Conservation (phyloP, 2,797 vertebrate species). For the Anableps anableps region DNA sequence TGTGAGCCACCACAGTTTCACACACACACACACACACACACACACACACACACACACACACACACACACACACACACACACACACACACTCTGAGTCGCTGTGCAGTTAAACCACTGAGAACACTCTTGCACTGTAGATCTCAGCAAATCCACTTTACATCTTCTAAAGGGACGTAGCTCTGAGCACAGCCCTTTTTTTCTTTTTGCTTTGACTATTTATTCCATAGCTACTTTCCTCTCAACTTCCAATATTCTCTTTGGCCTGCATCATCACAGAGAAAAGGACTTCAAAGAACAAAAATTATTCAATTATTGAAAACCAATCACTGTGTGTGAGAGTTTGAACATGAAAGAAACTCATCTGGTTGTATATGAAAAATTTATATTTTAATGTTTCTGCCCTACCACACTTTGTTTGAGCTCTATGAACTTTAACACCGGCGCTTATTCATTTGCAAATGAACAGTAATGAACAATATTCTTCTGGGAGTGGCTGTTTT, state of each 20-base stretch:
- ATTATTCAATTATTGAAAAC: constrained; percentile 50
- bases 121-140: constrained; percentile 47
- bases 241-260: constrained; percentile 9
- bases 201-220: constrained; percentile 32
- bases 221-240: constrained; percentile 23
- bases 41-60: constrained; percentile 31
- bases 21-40: constrained; percentile 35
- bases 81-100: constrained; percentile 40
- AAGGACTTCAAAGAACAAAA: constrained; percentile 43
- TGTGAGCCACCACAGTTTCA: constrained; percentile 47
- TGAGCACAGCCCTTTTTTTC: constrained; percentile 16
- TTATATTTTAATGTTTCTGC: constrained; percentile 31
- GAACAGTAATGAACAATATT: constrained; percentile 32
- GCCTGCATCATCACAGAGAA: constrained; percentile 31
- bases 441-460: constrained; percentile 28
- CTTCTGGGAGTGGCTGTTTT: constrained; percentile 37
- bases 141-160: constrained; percentile 60
- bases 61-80: constrained; percentile 27
- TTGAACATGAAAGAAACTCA: constrained; percentile 44
- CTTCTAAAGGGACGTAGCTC: constrained; percentile 42
- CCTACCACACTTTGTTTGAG: constrained; percentile 19
- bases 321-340: constrained; percentile 33
- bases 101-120: constrained; percentile 56
- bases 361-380: constrained; percentile 21
- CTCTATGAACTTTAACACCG: constrained; percentile 7